These are phyloP conservation scores for Heterotis niloticus DNA, from an alignment of 2,113 vertebrate genomes.

Conservation along the genomic window DNA sequence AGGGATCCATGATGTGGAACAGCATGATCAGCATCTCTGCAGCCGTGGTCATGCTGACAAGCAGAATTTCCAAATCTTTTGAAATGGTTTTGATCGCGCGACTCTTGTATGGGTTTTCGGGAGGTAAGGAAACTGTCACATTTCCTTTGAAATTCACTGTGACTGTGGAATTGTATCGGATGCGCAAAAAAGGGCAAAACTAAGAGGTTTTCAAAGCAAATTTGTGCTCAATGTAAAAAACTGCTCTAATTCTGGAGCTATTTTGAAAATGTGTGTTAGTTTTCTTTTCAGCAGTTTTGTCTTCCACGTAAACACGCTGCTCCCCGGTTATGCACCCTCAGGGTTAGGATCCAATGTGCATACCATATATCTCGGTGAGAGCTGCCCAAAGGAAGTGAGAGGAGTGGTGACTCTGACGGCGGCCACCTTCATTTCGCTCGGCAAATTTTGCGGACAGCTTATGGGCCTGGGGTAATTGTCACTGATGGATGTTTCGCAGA, in stretches of 20 bases:
- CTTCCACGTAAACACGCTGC: background rate
- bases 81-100: conserved; percentile 65
- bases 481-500: background rate
- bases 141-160: background rate
- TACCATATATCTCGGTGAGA: conserved; percentile 61
- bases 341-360: conserved; percentile 50
- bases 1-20: conserved; percentile 51
- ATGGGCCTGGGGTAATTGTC: conserved; percentile 57
- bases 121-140: conserved; percentile 47
- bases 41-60: conserved; percentile 52
- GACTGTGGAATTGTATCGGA: background rate
- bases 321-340: conserved; percentile 24
- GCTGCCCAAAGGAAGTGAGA: conserved; percentile 56
- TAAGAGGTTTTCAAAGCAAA: no score
- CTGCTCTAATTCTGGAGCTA: no score
- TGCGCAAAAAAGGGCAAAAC: no score
- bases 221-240: no score
- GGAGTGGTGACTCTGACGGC: conserved; percentile 53
- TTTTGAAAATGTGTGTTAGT: background rate
- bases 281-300: background rate
- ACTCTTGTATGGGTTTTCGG: conserved; percentile 50
- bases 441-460: conserved; percentile 61
- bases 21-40: conserved; percentile 41
- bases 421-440: conserved; percentile 47
- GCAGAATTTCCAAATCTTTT: conserved; percentile 55